These are phyloP conservation scores for Tokudaia tokunoshimensis DNA, from an alignment of 2,797 vertebrate species.

Conservation along the genomic window DNA sequence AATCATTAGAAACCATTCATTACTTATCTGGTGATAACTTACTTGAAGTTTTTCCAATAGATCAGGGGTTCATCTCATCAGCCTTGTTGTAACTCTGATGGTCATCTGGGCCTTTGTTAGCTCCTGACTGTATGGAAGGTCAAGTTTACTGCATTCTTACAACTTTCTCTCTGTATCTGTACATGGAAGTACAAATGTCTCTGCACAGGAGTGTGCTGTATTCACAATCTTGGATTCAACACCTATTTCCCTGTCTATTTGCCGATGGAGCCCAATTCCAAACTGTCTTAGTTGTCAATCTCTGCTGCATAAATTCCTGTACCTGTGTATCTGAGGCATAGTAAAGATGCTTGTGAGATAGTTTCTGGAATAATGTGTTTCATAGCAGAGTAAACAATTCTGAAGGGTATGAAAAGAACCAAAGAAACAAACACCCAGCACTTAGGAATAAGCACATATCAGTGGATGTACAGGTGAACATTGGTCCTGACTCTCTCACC, in stretches of 20 bases:
- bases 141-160: accelerated
- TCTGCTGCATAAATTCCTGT: too few relatives aligned
- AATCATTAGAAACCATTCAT: background rate
- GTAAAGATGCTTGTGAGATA: background rate
- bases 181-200: background rate
- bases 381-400: background rate
- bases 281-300: background rate
- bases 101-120: background rate
- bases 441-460: background rate
- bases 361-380: background rate
- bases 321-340: accelerated
- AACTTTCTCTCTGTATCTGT: accelerated
- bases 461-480: too few relatives aligned
- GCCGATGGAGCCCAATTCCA: too few relatives aligned
- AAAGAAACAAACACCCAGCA: background rate
- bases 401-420: background rate
- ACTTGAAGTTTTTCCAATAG: background rate
- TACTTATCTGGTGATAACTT: background rate
- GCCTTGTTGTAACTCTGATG: background rate
- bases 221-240: background rate
- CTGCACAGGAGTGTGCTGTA: accelerated
- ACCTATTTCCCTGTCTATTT: background rate
- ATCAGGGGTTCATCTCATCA: background rate
- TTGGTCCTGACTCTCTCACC: background rate
- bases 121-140: background rate